These are phyloP conservation scores for Taxidea taxus DNA, from an alignment of 2,113 vertebrate species.

Conservation along the genomic window DNA sequence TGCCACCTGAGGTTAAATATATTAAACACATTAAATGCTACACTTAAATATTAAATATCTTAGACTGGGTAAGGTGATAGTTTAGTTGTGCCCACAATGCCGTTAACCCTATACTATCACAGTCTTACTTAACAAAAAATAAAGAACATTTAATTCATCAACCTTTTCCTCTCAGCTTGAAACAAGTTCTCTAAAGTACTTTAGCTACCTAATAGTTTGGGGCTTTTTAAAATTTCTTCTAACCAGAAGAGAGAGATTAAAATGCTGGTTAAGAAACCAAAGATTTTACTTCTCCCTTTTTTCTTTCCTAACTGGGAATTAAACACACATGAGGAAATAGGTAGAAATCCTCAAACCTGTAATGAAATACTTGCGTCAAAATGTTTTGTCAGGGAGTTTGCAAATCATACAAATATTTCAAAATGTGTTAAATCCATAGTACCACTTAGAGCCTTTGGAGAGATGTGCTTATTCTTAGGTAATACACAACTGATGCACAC, in stretches of 20 bases:
- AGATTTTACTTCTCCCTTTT: neutral
- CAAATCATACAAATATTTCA: neutral
- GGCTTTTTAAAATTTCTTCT: neutral
- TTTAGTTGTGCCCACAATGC: neutral
- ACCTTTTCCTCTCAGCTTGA: neutral
- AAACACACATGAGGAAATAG: neutral
- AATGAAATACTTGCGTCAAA: neutral
- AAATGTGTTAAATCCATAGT: neutral
- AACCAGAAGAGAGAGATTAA: neutral
- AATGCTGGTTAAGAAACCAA: neutral
- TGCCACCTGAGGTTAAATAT: neutral
- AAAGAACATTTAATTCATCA: neutral
- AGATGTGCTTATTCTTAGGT: neutral
- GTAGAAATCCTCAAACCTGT: neutral
- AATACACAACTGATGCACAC: neutral
- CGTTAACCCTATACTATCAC: neutral
- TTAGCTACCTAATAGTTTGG: neutral
- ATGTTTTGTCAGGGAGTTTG: neutral
- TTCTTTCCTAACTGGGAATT: neutral
- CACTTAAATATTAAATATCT: conserved; percentile 3
- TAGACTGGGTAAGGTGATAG: neutral
- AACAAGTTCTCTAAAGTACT: conserved; percentile 8
- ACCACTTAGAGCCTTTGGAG: neutral
- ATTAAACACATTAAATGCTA: neutral
- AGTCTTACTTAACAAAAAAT: neutral